Evolutionary conservation across 2,797 vertebrate genomes (phyloP), one percentile per base, ranked within the genome.

Genomic region (Typhlichthys eigenmanni): DNA sequence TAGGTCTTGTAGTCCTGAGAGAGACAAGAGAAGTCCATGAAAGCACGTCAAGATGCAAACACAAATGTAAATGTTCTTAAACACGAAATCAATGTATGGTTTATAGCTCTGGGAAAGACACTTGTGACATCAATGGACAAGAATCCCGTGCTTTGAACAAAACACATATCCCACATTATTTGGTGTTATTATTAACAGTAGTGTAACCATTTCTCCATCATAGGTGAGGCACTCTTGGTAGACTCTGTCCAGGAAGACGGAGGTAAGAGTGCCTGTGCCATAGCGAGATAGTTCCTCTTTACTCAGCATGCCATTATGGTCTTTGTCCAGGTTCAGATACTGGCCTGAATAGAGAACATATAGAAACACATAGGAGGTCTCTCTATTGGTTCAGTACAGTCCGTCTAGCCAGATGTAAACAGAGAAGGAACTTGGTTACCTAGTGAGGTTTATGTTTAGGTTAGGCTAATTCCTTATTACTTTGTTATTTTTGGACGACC

Each of bases 191-290:
- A 49, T 12, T 24, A n/a, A 19, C 0, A 19, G 1, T 6, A 48
- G 34, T 0, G 0, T 50, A 94, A 99, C 98, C 98, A 99, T 99
- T 92, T 99, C 98, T 77, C 97, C 98, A 64, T 99, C 97, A 0
- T 99, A 99, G 43, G 97, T 99, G 71, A 99, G 94, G 69, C 97
- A 99, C 78, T 99, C 97, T 85, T 99, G 97, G 87, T 98, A 99
- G 64, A 99, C 96, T 13, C 96, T 91, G 80, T 99, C 97, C 82
- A 99, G 88, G 81, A 99, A 99, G 75, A 98, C 94, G 0, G 92
- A 93, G 64, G 98, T 99, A 63, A 99, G 91, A 1, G 98, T 99
- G 9, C 96, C 97, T 10, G 97, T 98, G 83, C 98, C 97, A 1
- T 98, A 99, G 0, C 97, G 95, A 12, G 97, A 98, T 24, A 99